Percentiles rank a stretch among this genome's conserved stretches.
These are phyloP conservation scores for Tenebrio molitor DNA, from an alignment of 1,140 invertebrate genomes.

Conservation along the genomic window DNA sequence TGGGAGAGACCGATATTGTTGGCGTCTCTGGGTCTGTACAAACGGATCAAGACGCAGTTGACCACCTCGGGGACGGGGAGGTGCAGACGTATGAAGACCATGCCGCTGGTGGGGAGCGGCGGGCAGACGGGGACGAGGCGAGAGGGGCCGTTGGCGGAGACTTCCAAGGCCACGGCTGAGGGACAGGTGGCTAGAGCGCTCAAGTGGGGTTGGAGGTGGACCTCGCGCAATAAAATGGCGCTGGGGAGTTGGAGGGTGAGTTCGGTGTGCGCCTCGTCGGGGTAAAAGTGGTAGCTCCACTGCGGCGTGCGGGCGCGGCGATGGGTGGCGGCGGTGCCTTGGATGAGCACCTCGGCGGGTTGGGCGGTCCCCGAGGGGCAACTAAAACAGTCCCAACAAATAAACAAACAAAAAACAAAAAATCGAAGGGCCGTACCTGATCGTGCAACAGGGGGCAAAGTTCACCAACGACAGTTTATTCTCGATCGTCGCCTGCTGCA, in stretches of 20 bases:
- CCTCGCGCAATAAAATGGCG: conserved; percentile 89
- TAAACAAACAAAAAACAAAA: neutral
- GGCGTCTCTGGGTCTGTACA: conserved; percentile 89
- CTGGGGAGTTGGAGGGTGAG: conserved; percentile 89
- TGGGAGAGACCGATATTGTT: conserved; percentile 90
- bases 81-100: conserved; percentile 87
- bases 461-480: conserved; percentile 82
- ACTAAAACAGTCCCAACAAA: conserved; percentile 26
- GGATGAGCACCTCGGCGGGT: conserved; percentile 88
- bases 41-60: conserved; percentile 74
- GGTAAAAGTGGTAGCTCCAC: conserved; percentile 95
- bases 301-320: conserved; percentile 86
- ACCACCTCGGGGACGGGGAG: conserved; percentile 86
- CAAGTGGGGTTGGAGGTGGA: conserved; percentile 90
- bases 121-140: conserved; percentile 76
- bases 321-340: conserved; percentile 76
- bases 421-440: conserved; percentile 35
- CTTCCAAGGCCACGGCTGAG: conserved; percentile 89
- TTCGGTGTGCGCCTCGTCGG: conserved; percentile 90
- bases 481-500: conserved; percentile 68
- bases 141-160: conserved; percentile 72
- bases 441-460: conserved; percentile 86
- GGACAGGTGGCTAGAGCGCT: conserved; percentile 89
- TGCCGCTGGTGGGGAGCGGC: conserved; percentile 84
- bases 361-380: conserved; percentile 83